Base-by-base conservation (phyloP, 1,140 invertebrate species). In the Mesaphorura yosii region DNA sequence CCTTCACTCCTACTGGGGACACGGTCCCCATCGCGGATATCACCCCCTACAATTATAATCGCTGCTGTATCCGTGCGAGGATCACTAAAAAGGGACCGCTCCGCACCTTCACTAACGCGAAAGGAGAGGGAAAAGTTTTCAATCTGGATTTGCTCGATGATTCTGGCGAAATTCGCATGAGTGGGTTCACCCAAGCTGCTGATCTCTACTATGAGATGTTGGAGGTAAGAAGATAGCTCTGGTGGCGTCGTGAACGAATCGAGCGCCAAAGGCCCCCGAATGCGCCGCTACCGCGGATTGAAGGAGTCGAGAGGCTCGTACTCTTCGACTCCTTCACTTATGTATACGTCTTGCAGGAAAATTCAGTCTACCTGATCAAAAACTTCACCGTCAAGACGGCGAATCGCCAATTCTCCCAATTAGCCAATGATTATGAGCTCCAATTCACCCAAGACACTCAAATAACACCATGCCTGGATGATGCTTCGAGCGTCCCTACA, bases 361-460 rank as follows among this genome's bases (percentile, higher is more conserved):
- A 84, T 59, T 82, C 90, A 73, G 79, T 95, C 15, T 58, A 46
- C 22, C 29, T 42, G 40, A 37, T 53, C 42, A 49, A 28, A 14
- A 54, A 52, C 38, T 59, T 3, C 97, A 92, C 69, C 20, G 66
- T 97, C 7, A 97, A 95, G 69, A 77, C 84, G 17, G 92, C 93
- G 1, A 96, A 98, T 68, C 95, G 93, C 68, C 79, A 88, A 64
- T 98, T 79, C 66, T 78, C 76, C 15, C 78, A 71, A 38, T 67
- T 94, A 12, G 86, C 90, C 42, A 91, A 96, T 69, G 90, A 97
- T 67, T 98, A 96, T 66, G 95, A 99, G 67, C 86, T 98, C 79
- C 86, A 86, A 0, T 81, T 98, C 62, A 81, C 73, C n/a, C 69
- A 72, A 19, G 86, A 95, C 28, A 85, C 88, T 0, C 73, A 83